phyloP scores from a whole-genome alignment of 1,140 invertebrate genomes.

The Hesperophylax magnus region DNA sequence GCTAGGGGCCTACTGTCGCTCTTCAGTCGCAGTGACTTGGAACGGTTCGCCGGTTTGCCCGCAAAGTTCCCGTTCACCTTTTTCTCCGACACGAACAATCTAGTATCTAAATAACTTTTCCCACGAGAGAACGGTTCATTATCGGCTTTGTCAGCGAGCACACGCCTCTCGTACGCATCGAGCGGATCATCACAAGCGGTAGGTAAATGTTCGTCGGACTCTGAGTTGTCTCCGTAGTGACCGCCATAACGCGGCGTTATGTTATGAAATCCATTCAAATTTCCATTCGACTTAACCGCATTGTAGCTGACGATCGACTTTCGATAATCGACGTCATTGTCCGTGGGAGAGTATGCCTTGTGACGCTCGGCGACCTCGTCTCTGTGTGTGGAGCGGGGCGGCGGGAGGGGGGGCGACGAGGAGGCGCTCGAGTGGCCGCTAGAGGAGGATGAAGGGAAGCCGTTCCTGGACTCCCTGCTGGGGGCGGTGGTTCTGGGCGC shows the following conservation, averaged over 20 bases:
- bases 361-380: slow-evolving; percentile 42
- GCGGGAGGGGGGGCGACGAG: slow-evolving; percentile 29
- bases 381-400: not conserved
- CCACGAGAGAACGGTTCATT: slow-evolving; percentile 49
- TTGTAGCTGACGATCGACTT: slow-evolving; percentile 44
- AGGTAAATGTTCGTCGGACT: slow-evolving; percentile 30
- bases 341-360: slow-evolving; percentile 40
- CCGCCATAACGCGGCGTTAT: slow-evolving; percentile 16
- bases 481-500: slow-evolving; percentile 45
- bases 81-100: slow-evolving; percentile 47
- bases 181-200: slow-evolving; percentile 18
- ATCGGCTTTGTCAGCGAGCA: slow-evolving; percentile 24
- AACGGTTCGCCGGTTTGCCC: slow-evolving; percentile 64
- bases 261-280: slow-evolving; percentile 34
- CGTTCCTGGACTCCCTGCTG: slow-evolving; percentile 2
- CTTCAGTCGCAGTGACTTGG: slow-evolving; percentile 69
- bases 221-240: slow-evolving; percentile 15
- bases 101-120: slow-evolving; percentile 45
- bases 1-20: slow-evolving; percentile 65
- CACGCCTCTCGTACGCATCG: slow-evolving; percentile 34
- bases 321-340: slow-evolving; percentile 50
- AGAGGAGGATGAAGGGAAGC: slow-evolving; percentile 7
- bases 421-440: slow-evolving; percentile 32
- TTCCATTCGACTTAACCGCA: slow-evolving; percentile 41
- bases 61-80: slow-evolving; percentile 45